These are phyloP conservation scores for Stenolophus ochropezus DNA, from an alignment of 2,888 invertebrate genomes.

Conservation along the genomic window DNA sequence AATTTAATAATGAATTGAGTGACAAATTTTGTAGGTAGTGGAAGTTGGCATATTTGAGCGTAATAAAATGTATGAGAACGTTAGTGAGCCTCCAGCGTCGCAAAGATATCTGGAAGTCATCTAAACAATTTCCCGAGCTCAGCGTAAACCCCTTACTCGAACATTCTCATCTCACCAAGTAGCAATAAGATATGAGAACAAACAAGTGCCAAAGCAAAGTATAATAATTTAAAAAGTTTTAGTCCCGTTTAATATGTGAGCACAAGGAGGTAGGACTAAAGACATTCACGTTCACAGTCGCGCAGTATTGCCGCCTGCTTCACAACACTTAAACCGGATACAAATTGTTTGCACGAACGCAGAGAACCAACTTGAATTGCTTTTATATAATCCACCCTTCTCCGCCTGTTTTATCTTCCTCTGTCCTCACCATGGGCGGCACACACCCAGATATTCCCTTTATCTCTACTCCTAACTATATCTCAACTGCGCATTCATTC, in stretches of 20 bases:
- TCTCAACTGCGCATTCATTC: too few relatives aligned
- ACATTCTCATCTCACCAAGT: conserved; percentile 27
- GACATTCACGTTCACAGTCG: not conserved
- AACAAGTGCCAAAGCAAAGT: conserved; percentile 41
- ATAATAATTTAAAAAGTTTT: conserved; percentile 50
- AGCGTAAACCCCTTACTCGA: conserved; percentile 17
- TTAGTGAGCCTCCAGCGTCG: not conserved
- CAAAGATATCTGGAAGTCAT: conserved; percentile 16
- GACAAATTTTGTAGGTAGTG: not conserved
- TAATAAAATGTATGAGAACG: not conserved
- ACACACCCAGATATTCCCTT: too few relatives aligned
- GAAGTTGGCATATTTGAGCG: not conserved
- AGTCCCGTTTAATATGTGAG: conserved; percentile 44
- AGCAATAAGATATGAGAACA: conserved; percentile 41
- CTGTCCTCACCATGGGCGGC: not conserved
- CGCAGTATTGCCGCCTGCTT: conserved; percentile 17
- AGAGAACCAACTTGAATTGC: conserved; percentile 49
- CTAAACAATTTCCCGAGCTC: conserved; percentile 22
- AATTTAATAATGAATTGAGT: not conserved
- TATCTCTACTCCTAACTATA: too few relatives aligned
- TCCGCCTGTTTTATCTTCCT: conserved; percentile 10
- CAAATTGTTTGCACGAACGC: conserved; percentile 49
- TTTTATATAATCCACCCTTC: conserved; percentile 48
- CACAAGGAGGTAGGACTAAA: conserved; percentile 24
- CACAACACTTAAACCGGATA: conserved; percentile 39